Percentiles rank a stretch among this genome's conserved stretches.
Evolutionary conservation across 2,113 vertebrate species (phyloP).

Genomic region (Cebidichthys violaceus): DNA sequence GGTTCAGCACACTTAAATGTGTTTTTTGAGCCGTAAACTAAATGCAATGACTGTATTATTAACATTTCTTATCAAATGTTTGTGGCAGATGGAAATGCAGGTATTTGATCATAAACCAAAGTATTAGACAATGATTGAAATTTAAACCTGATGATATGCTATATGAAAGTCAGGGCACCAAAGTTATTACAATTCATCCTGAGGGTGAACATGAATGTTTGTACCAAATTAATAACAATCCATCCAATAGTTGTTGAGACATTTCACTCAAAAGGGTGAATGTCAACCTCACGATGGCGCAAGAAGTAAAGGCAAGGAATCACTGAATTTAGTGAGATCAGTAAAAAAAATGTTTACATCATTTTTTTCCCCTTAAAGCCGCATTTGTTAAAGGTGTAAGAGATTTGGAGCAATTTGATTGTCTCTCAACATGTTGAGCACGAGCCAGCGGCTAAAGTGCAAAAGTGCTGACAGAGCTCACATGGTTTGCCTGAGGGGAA

Average conservation of each 20-base stretch:
- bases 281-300: neutral
- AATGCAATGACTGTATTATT: neutral
- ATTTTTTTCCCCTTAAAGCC: conserved; percentile 5
- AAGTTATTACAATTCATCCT: neutral
- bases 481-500: too few species aligned
- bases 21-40: neutral
- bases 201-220: neutral
- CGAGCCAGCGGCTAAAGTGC: too few species aligned
- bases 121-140: neutral
- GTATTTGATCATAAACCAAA: neutral
- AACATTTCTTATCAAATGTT: neutral
- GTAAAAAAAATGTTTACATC: too few species aligned
- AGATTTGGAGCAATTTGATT: neutral
- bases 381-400: conserved; percentile 16
- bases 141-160: neutral
- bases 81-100: neutral
- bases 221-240: neutral
- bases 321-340: too few species aligned
- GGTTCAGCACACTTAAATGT: neutral
- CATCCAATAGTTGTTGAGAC: neutral
- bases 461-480: too few species aligned
- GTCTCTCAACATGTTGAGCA: too few species aligned
- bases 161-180: neutral
- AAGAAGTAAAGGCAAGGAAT: neutral
- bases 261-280: neutral